Evolutionary conservation across 2,113 vertebrate species (phyloP), one percentile per base, ranked within the genome.

Genomic region (Scartelaos histophorus): DNA sequence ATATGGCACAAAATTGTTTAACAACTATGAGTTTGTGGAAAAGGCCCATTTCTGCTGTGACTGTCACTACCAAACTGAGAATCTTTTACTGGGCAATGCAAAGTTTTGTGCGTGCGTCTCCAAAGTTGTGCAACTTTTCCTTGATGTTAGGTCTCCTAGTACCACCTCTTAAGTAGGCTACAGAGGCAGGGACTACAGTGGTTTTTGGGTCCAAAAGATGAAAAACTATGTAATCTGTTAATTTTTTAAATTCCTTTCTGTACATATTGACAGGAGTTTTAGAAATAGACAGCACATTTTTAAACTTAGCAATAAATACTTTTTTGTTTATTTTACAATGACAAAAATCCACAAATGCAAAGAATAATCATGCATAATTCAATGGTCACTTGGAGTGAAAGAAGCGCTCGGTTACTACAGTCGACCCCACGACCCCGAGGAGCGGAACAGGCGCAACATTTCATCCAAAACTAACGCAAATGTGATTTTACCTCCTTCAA

Each of bases 401-500:
- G 21, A 12, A 9, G n/a, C n/a, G 2, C n/a, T 13, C n/a, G 24
- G n/a, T 24, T 58, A 24, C 53, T 54, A 54, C 53, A 11, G 3
- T 56, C 22, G 56, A 58, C 56, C 22, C 25, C 22, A 58, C 56
- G 38, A 43, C 38, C 56, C 56, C 19, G 4, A 38, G 58, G 15
- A 34, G 45, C 19, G 51, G 51, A 51, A 60, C 72, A 65, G 60
- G 51, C 70, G 62, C 22, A 1, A 17, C 53, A 29, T 1, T 70
- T 34, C 13, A 6, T 0, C 1, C 1, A 47, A 43, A 56, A 25
- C 29, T 45, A 12, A 62, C 11, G 34, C 7, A 45, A 15, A 22
- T 3, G 1, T 11, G n/a, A 71, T 1, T 93, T 90, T 92, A 98
- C 97, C 91, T 95, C 95, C 78, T 96, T 96, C 62, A 97, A 93